These are phyloP conservation scores for Gymnocypris eckloni DNA, from an alignment of 2,797 vertebrate species.

Conservation along the genomic window DNA sequence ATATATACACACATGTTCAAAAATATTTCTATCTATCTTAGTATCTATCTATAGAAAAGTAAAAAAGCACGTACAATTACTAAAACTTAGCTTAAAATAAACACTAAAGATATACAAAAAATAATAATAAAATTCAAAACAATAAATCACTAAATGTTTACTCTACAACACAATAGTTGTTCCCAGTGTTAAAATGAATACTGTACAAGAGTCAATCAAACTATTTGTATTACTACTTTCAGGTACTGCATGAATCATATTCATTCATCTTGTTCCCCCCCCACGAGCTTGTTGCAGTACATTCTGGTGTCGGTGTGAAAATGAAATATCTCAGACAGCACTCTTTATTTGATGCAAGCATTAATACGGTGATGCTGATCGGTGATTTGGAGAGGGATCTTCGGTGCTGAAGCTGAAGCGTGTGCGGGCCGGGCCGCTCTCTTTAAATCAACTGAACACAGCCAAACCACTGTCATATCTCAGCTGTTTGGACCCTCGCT, in stretches of 20 bases:
- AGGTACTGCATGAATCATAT: background rate
- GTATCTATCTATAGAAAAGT: too few relatives aligned
- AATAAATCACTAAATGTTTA: background rate
- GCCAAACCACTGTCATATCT: slow-evolving; percentile 56
- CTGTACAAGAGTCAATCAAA: background rate
- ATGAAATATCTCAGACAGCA: background rate
- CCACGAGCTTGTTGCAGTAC: background rate
- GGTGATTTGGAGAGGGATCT: background rate
- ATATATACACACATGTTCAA: too few relatives aligned
- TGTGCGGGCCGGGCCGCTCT: background rate
- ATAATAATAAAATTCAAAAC: too few relatives aligned
- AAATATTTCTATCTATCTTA: too few relatives aligned
- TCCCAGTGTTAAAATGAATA: background rate
- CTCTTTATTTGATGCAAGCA: background rate
- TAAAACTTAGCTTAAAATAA: too few relatives aligned
- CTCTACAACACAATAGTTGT: background rate
- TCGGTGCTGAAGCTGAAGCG: background rate
- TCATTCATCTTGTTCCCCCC: too few relatives aligned
- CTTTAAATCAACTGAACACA: background rate
- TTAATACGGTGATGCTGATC: background rate
- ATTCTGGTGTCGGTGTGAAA: background rate
- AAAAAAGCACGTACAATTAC: too few relatives aligned
- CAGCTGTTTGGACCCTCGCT: slow-evolving; percentile 62
- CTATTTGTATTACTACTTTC: background rate
- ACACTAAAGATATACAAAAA: too few relatives aligned